Conservation (phyloP, 2,888 invertebrate species). For the Drosophila atripex region DNA sequence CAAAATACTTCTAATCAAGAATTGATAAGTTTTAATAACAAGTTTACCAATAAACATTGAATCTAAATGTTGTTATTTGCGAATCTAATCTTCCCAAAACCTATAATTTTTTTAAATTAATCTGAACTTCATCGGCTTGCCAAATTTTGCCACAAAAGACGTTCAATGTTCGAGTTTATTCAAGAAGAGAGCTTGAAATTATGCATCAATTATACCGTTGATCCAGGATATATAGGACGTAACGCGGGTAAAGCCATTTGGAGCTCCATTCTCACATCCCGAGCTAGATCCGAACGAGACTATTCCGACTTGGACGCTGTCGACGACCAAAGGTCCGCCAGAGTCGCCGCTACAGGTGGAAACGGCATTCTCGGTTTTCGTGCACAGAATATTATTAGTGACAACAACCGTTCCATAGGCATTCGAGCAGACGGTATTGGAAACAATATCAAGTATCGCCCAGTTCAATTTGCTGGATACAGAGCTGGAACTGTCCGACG, state of each 20-base stretch:
- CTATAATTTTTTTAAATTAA: too few relatives aligned
- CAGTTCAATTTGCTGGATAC: constrained; percentile 77
- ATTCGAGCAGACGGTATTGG: constrained; percentile 69
- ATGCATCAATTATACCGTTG: constrained; percentile 4
- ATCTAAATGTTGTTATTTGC: not conserved
- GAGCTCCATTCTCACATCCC: constrained; percentile 47
- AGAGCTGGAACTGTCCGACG: constrained; percentile 54
- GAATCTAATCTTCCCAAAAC: not conserved
- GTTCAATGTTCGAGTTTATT: not conserved
- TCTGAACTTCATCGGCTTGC: too few relatives aligned
- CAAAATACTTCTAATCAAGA: not conserved
- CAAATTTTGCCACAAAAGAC: not conserved
- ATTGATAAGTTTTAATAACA: not conserved
- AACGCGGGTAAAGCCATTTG: constrained; percentile 45
- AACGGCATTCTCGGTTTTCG: constrained; percentile 53
- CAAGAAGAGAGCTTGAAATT: not conserved
- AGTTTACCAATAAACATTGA: not conserved
- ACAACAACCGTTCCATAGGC: constrained; percentile 49
- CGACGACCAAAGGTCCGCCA: constrained; percentile 69
- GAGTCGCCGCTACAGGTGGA: constrained; percentile 79
- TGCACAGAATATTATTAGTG: constrained; percentile 60
- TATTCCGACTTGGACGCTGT: constrained; percentile 66
- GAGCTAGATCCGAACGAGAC: constrained; percentile 49
- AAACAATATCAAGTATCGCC: constrained; percentile 73
- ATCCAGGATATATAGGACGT: constrained; percentile 63